These are phyloP conservation scores for Drosophila sordidula DNA, from an alignment of 2,888 invertebrate species.

Conservation along the genomic window DNA sequence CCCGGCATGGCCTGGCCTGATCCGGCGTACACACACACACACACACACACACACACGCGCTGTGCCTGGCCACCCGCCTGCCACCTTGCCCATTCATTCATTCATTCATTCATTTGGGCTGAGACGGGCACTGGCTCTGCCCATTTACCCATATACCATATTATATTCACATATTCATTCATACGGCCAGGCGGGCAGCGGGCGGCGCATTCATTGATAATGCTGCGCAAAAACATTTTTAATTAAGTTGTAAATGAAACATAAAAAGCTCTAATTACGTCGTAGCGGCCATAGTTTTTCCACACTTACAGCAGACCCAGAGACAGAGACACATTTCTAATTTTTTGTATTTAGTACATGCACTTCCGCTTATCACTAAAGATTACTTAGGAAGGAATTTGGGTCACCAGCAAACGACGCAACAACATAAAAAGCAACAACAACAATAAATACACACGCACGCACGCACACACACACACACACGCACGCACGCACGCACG, in stretches of 20 bases:
- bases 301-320: not conserved
- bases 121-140: slow-evolving; percentile 22
- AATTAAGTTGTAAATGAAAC: slow-evolving; percentile 78
- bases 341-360: slow-evolving; percentile 70
- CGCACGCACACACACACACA: slow-evolving; percentile 12
- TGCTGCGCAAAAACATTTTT: slow-evolving; percentile 76
- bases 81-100: slow-evolving; percentile 35
- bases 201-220: slow-evolving; percentile 52
- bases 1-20: slow-evolving; percentile 33
- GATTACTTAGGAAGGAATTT: slow-evolving; percentile 70
- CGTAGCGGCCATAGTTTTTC: slow-evolving; percentile 56
- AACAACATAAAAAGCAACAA: slow-evolving; percentile 35
- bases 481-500: slow-evolving; percentile 8
- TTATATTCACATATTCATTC: slow-evolving; percentile 38
- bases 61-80: slow-evolving; percentile 7
- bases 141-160: slow-evolving; percentile 4
- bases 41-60: slow-evolving; percentile 10
- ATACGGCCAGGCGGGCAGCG: slow-evolving; percentile 8
- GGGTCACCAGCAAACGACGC: slow-evolving; percentile 58
- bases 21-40: slow-evolving; percentile 24
- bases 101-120: slow-evolving; percentile 39
- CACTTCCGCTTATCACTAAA: slow-evolving; percentile 75
- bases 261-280: slow-evolving; percentile 74
- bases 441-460: slow-evolving; percentile 20
- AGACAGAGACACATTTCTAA: slow-evolving; percentile 43